Conservation (phyloP, 2,888 invertebrate species). For the Caenorhabditis virilis region DNA sequence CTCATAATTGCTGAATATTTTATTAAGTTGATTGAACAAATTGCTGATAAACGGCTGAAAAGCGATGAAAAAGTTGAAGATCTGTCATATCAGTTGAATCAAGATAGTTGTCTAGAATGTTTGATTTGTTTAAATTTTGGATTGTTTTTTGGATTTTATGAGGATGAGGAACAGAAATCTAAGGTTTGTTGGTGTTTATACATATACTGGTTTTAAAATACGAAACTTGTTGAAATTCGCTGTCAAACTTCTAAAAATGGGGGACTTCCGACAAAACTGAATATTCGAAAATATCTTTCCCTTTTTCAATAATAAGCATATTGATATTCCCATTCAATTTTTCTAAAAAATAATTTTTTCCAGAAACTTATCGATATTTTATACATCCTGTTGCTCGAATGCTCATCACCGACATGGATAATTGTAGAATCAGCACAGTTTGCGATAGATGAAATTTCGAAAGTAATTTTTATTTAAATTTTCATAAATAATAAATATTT, state of each 20-base stretch:
- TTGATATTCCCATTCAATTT: too few species aligned
- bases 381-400: slow-evolving; percentile 14
- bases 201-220: background rate
- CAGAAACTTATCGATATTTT: slow-evolving; percentile 19
- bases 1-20: slow-evolving; percentile 25
- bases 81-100: background rate
- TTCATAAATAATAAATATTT: background rate
- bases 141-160: slow-evolving; percentile 11
- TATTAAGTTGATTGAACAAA: slow-evolving; percentile 3
- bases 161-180: slow-evolving; percentile 6
- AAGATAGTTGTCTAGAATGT: slow-evolving; percentile 19
- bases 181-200: slow-evolving; percentile 7
- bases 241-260: too few species aligned
- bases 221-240: too few species aligned
- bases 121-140: slow-evolving; percentile 17
- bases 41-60: slow-evolving; percentile 3
- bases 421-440: slow-evolving; percentile 23
- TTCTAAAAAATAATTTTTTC: slow-evolving; percentile 1
- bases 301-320: too few species aligned
- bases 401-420: slow-evolving; percentile 9
- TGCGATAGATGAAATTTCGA: slow-evolving; percentile 6
- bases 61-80: slow-evolving; percentile 7
- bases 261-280: too few species aligned
- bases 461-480: slow-evolving; percentile 4
- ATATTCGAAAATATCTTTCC: background rate